Conservation (phyloP, 2,113 vertebrate species). For the Columba janthina region DNA sequence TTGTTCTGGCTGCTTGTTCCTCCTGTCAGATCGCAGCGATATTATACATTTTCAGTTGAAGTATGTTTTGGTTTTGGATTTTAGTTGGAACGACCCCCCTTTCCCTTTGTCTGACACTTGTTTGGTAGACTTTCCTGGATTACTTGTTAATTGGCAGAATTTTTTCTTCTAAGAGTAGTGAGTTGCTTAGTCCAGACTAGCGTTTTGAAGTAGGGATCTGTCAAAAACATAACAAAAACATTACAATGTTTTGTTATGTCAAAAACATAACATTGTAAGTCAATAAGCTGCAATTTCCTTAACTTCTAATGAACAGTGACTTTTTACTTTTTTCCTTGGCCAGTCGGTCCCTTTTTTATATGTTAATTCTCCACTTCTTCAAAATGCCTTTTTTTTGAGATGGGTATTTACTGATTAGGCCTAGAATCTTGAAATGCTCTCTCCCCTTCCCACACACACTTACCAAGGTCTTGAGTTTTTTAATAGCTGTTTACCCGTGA, state of each 20-base stretch:
- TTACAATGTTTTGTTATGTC: neutral
- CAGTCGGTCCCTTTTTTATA: neutral
- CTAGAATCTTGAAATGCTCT: neutral
- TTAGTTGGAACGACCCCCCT: fast-evolving
- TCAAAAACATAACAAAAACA: neutral
- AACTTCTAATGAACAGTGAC: neutral
- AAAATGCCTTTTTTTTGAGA: neutral
- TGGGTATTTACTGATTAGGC: neutral
- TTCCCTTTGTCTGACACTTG: neutral
- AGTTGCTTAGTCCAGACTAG: no score
- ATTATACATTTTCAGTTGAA: fast-evolving
- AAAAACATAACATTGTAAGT: fast-evolving
- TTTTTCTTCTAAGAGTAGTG: neutral
- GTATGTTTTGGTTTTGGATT: neutral
- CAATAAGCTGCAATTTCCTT: neutral
- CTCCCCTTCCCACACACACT: neutral
- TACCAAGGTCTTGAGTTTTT: neutral
- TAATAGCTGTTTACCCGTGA: neutral
- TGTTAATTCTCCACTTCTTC: neutral
- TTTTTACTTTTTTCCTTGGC: neutral
- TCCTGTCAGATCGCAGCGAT: fast-evolving
- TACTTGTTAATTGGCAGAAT: neutral
- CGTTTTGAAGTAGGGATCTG: neutral
- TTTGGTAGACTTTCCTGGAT: neutral
- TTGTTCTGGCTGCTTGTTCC: neutral